Conservation (phyloP, 2,888 invertebrate species). For the Selenia dentaria region DNA sequence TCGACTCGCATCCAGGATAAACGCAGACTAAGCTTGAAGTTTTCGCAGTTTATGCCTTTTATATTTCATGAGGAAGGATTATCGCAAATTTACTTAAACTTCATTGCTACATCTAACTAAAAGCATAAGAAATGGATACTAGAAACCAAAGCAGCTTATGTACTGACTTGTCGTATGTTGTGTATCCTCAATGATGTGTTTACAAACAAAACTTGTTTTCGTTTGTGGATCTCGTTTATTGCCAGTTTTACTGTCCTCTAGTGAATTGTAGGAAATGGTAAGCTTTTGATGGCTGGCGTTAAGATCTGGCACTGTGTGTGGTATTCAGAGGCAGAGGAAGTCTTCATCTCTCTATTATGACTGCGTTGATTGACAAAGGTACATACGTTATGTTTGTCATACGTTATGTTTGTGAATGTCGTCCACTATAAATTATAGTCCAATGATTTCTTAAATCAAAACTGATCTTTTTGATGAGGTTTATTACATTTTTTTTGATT, state of each 20-base stretch:
- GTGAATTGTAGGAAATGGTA: slow-evolving; percentile 16
- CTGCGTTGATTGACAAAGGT: neutral
- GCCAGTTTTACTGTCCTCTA: slow-evolving; percentile 18
- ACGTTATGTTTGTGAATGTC: no score
- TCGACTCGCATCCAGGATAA: no score
- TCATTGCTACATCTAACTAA: neutral
- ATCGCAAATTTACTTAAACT: no score
- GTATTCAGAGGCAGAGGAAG: slow-evolving; percentile 5
- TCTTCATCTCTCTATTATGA: slow-evolving; percentile 1
- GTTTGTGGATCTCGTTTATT: slow-evolving; percentile 20
- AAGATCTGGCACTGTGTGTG: slow-evolving; percentile 7
- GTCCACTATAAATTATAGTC: no score
- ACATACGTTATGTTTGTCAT: no score
- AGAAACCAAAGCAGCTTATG: neutral
- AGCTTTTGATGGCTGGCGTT: slow-evolving; percentile 8
- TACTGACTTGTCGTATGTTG: slow-evolving; percentile 5
- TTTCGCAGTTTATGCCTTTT: no score
- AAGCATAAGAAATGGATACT: no score
- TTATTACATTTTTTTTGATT: no score
- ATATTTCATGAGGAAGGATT: no score
- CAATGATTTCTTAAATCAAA: no score
- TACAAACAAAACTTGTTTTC: slow-evolving; percentile 28
- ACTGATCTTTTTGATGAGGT: no score
- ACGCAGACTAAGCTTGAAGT: no score
- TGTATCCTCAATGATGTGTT: slow-evolving; percentile 25